phyloP scores from a whole-genome alignment of 2,888 invertebrate species.

The Cataglyphis altisquamis region DNA sequence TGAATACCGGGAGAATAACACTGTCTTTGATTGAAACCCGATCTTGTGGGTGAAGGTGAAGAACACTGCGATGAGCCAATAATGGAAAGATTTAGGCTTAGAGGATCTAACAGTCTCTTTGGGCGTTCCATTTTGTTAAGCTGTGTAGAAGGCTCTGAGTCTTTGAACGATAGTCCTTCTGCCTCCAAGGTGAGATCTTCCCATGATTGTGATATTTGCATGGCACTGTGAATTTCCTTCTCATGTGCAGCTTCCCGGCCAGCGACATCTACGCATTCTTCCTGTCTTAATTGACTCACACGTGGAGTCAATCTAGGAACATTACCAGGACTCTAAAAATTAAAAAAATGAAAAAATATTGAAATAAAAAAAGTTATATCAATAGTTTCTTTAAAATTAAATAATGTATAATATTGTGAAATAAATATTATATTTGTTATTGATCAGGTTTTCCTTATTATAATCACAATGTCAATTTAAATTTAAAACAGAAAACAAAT shows the following conservation, averaged over 20 bases:
- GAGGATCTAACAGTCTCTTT: conserved; percentile 84
- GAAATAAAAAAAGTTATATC: background rate
- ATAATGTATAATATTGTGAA: background rate
- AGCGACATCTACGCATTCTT: conserved; percentile 94
- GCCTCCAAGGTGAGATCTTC: conserved; percentile 94
- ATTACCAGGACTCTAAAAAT: conserved; percentile 86
- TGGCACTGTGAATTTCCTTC: conserved; percentile 95
- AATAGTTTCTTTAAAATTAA: background rate
- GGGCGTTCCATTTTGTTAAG: conserved; percentile 79
- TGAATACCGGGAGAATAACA: conserved; percentile 88
- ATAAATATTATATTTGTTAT: conserved; percentile 1
- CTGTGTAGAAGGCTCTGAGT: conserved; percentile 82
- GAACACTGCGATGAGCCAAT: conserved; percentile 87
- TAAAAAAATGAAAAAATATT: background rate
- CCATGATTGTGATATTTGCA: conserved; percentile 98
- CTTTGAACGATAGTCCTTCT: conserved; percentile 87
- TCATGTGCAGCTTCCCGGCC: conserved; percentile 97
- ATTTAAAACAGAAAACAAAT: conserved; percentile 7
- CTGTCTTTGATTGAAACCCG: conserved; percentile 86
- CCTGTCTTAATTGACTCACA: conserved; percentile 95
- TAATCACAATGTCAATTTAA: background rate
- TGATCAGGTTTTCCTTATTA: background rate
- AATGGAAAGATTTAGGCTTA: conserved; percentile 85
- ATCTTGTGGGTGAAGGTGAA: conserved; percentile 89
- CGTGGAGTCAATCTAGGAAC: conserved; percentile 92